Evolutionary conservation across 2,797 vertebrate species (phyloP).

Genomic region (Melanotaenia parkinsoni): DNA sequence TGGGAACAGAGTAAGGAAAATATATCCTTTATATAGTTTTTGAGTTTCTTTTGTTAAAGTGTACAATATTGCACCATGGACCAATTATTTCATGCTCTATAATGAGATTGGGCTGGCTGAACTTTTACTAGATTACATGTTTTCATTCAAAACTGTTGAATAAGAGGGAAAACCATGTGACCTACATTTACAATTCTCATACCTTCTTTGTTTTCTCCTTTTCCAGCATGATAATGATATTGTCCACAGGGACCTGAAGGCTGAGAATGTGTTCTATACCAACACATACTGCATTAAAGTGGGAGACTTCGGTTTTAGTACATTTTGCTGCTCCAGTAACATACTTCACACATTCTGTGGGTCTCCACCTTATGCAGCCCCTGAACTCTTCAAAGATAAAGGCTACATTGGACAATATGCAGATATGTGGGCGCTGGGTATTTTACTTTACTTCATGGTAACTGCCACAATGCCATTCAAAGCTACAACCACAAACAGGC

Average conservation of each 20-base stretch:
- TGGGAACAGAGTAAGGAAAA: neutral
- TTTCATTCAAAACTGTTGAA: neutral
- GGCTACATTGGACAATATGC: slow-evolving; percentile 72
- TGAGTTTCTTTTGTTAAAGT: neutral
- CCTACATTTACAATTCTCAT: neutral
- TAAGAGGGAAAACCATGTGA: neutral
- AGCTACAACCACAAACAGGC: slow-evolving; percentile 63
- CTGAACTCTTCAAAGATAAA: slow-evolving; percentile 79
- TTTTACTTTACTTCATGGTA: slow-evolving; percentile 83
- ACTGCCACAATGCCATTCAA: slow-evolving; percentile 79
- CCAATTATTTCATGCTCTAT: neutral
- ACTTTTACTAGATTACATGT: neutral
- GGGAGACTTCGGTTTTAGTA: slow-evolving; percentile 85
- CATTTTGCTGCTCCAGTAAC: slow-evolving; percentile 55
- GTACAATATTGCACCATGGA: neutral
- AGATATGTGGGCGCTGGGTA: slow-evolving; percentile 82
- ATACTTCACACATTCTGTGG: slow-evolving; percentile 80
- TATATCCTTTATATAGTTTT: neutral
- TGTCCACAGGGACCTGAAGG: slow-evolving; percentile 84
- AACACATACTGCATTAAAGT: slow-evolving; percentile 80
- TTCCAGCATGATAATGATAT: slow-evolving; percentile 83
- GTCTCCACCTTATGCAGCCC: slow-evolving; percentile 81
- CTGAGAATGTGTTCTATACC: slow-evolving; percentile 84
- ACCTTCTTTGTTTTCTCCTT: slow-evolving; percentile 18
- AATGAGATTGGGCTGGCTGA: neutral